Base-by-base conservation (phyloP, 1,140 invertebrate species). In the Thaumatotibia leucotreta region DNA sequence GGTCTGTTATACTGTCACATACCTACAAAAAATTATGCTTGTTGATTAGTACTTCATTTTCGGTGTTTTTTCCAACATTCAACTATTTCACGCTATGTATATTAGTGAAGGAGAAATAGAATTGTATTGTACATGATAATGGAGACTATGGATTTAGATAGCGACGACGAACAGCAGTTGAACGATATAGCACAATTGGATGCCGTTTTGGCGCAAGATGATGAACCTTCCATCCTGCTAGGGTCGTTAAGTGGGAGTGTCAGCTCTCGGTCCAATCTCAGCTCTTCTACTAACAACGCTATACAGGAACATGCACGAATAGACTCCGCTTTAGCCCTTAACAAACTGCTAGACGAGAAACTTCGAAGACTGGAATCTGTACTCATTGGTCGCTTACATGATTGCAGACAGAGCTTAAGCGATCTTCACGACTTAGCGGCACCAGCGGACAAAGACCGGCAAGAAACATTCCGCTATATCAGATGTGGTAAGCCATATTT, bases 401-500 rank as follows among this genome's bases (percentile, higher is more conserved):
- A 88, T 24, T 87, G 85, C 33, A 68, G 75, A 22, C 35, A 77
- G n/a, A 82, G 72, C 62, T 62, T 87, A 24, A 45, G 61, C 33
- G 72, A 76, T 52, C 63, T 82, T 6, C 68, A 80, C n/a, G 14
- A 45, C 5, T 29, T 52, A 35, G 63, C 27, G 14, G 61, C 65
- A 10, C 63, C 35, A 54, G 32, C 29, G n/a, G 10, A 49, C 9
- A 73, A 82, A 4, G 79, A 70, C 67, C 8, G 61, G n/a, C 72
- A 77, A 67, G 29, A 63, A 20, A 32, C 49, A 22, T 88, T 86
- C 49, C 71, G 75, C 4, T 84, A 84, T 62, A 70, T 82, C 2
- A 73, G 64, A 29, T 88, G 82, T 71, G 86, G 86, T 5, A 82
- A 79, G 50, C 88, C 88, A 6, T 89, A 90, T 63, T 90, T 90